Evolutionary conservation across 2,888 invertebrate species (phyloP), one percentile per base, ranked within the genome.

Genomic region (Drosophila falleni): DNA sequence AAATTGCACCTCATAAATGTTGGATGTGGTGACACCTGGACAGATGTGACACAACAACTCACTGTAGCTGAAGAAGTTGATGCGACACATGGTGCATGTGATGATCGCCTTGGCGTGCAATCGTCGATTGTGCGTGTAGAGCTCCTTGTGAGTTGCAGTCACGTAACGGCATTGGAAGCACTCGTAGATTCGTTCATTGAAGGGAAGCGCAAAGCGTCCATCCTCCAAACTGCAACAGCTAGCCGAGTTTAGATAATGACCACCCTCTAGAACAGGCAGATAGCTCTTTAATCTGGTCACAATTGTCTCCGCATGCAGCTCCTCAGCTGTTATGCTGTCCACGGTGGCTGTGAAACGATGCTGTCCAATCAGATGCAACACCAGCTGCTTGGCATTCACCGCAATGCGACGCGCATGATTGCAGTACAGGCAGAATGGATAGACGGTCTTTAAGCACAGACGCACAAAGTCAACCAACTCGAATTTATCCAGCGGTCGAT

Each of bases 1-100:
- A 92, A 96, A 97, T 82, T 94, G 95, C 72, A 96, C 94, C 92
- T 96, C 95, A 19, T 90, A 90, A 3, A 90, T 72, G 2, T 83
- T 82, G 63, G 87, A 89, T 89, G 94, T 94, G 55, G 95, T 93
- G 74, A 93, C 93, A 54, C 97, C 97, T 19, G 97, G 97, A 92
- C 97, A 97, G 84, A 97, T 94, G 93, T 97, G 97, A 93, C 97
- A 97, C 73, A 97, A 93, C 71, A 97, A 94, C 92, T 97, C 97
- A 93, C 97, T 97, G 93, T 97, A 97, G 93, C 96, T 97, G 93
- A 96, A 96, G 93, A 97, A 97, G 90, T 96, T 96, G 35, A 95
- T 95, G 93, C 97, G 96, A 93, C 97, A 97, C 97, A 97, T 97
- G 78, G 96, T 95, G 93, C 97, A 97, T 73, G 96, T 93, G 65